Evolutionary conservation across 2,797 vertebrate species (phyloP), one percentile per base, ranked within the genome.

Genomic region (Liasis olivaceus): DNA sequence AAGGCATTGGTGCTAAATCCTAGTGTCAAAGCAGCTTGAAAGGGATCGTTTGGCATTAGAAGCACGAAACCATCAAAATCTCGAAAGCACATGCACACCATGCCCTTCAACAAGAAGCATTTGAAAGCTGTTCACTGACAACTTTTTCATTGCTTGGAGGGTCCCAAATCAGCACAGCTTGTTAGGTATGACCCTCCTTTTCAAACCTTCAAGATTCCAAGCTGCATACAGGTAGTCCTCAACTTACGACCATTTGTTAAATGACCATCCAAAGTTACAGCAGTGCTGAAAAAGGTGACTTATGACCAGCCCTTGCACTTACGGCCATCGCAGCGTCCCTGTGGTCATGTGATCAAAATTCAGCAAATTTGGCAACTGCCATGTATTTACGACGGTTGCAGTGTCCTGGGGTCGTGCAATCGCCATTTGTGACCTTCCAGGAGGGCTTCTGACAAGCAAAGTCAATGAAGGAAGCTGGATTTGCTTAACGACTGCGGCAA

Each of bases 1-100:
- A 95, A 91, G 93, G 87, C 93, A 95, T 66, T 91, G 90, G 94
- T 92, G 95, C 95, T 96, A 94, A 95, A 93, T n/a, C 88, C 59
- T 88, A 36, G 77, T 93, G 93, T 95, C 94, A 96, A 95, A 96
- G 95, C 95, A 95, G 58, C 58, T 58, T 26, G 84, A 81, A 81
- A 88, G 26, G 84, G 85, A 63, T 69, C 22, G 0, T 22, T 64
- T 56, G 42, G 66, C 20, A 17, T 36, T 0, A 66, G 13, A 85
- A 92, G 94, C 58, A 59, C 3, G 15, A 47, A 85, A 89, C 9
- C 91, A 81, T 91, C 62, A 87, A 87, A 59, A 94, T 86, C 58
- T 93, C 87, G 85, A 91, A 95, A 87, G 54, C 62, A 42, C 9
- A 54, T 1, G 13, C 4, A 28, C 28, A 81, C 28, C 28, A 36